Evolutionary conservation across 2,797 vertebrate genomes (phyloP), one percentile per base, ranked within the genome.

Genomic region (Gymnocypris eckloni): DNA sequence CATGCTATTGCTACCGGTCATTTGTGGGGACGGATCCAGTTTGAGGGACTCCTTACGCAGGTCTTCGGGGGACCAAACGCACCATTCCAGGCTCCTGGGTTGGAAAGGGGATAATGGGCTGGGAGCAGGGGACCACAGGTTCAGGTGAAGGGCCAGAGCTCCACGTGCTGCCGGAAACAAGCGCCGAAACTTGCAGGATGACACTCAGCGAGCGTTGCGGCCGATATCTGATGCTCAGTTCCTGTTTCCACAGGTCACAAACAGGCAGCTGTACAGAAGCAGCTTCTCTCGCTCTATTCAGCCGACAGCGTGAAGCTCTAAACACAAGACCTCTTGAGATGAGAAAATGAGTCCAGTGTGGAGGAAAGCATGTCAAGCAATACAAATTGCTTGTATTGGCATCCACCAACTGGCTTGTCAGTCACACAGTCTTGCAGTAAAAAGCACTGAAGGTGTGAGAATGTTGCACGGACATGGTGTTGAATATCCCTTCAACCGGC

Each of bases 1-100:
- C 97, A 98, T 98, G 95, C 96, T 99, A 96, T 97, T 94, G 93
- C 97, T 97, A 94, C 96, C 95, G 81, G 97, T 98, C 98, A 98
- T 90, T 25, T 72, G 84, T 33, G 81, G 84, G 83, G 88, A 39
- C 20, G 84, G 77, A 78, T 87, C 83, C 88, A 89, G 88, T 59
- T 87, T 87, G 86, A 81, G 33, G 56, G 87, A 88, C 91, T 89
- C 72, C 79, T 45, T 54, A 50, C 1, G 48, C 22, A 64, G 81
- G 84, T 88, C 86, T 88, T 86, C 76, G 28, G 15, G 81, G 69
- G 89, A 83, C 84, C 75, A 86, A 79, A 22, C 43, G 70, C 86
- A 88, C 76, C 88, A 89, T 90, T 88, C 90, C 86, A 89, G 88
- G 83, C 25, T 88, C 87, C 89, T 88, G 88, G 10, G 50, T 52